Evolutionary conservation across 2,888 invertebrate species (phyloP).

Genomic region (Bhutanitis thaidina): DNA sequence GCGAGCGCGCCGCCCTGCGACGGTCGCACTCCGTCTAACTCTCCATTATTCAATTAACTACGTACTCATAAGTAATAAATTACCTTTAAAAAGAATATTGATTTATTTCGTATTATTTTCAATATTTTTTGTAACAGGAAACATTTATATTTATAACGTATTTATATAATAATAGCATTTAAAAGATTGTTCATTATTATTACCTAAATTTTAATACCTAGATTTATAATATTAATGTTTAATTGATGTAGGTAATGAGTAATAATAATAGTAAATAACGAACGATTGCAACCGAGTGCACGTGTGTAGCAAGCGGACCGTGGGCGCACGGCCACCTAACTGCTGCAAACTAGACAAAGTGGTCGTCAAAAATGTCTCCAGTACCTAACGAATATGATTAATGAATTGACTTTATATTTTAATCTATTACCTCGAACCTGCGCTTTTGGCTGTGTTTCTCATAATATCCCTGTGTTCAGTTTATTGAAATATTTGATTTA

Average conservation of each 20-base stretch:
- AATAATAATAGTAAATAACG: conserved; percentile 75
- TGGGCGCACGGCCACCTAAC: conserved; percentile 31
- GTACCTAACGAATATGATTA: conserved; percentile 77
- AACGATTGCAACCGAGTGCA: conserved; percentile 72
- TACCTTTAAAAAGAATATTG: conserved; percentile 79
- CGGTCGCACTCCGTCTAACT: conserved; percentile 69
- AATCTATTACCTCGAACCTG: conserved; percentile 77
- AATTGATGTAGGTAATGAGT: conserved; percentile 79
- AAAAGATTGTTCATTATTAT: conserved; percentile 81
- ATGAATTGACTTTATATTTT: conserved; percentile 78
- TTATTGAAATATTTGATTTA: conserved; percentile 70
- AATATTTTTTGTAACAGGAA: conserved; percentile 81
- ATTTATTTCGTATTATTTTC: conserved; percentile 79
- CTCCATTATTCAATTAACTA: conserved; percentile 79
- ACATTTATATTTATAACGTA: conserved; percentile 81
- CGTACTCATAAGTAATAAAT: conserved; percentile 78
- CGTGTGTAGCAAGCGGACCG: conserved; percentile 54
- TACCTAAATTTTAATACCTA: conserved; percentile 81
- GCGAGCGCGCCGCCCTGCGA: conserved; percentile 64
- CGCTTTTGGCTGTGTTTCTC: conserved; percentile 70
- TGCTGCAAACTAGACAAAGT: conserved; percentile 62
- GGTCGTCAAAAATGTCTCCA: conserved; percentile 63
- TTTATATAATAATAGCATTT: conserved; percentile 81
- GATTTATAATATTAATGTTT: conserved; percentile 78
- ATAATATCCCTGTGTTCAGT: conserved; percentile 74